Conservation (phyloP, 2,113 vertebrate species). For the Leptobrachium leishanense region DNA sequence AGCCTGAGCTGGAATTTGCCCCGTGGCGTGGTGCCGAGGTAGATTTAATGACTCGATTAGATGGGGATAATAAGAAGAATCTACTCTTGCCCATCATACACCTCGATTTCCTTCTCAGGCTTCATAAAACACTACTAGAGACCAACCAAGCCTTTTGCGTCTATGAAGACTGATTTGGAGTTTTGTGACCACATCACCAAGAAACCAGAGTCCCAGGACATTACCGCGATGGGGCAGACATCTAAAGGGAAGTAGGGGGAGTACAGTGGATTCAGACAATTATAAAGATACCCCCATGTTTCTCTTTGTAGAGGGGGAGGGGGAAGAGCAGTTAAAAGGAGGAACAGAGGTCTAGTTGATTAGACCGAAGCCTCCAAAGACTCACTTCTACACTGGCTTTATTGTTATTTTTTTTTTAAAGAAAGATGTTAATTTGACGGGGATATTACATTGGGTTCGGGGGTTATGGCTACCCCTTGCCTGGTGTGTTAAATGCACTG, state of each 20-base stretch:
- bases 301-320: slow-evolving; percentile 35
- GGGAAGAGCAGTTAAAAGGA: slow-evolving; percentile 17
- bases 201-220: slow-evolving; percentile 22
- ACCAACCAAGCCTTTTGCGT: slow-evolving; percentile 10
- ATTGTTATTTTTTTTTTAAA: slow-evolving; percentile 29
- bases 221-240: slow-evolving; percentile 3
- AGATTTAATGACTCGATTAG: slow-evolving; percentile 33
- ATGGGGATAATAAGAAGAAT: slow-evolving; percentile 1
- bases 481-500: slow-evolving; percentile 33
- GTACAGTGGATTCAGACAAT: not conserved
- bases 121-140: slow-evolving; percentile 20
- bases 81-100: slow-evolving; percentile 4
- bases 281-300: slow-evolving; percentile 25
- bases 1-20: slow-evolving; percentile 44
- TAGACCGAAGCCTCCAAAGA: slow-evolving; percentile 39
- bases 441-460: slow-evolving; percentile 1
- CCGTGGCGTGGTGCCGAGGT: slow-evolving; percentile 37
- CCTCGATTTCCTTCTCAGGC: slow-evolving; percentile 22
- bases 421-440: slow-evolving; percentile 19
- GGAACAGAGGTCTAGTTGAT: slow-evolving; percentile 31
- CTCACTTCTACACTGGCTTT: slow-evolving; percentile 46
- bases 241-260: slow-evolving; percentile 26
- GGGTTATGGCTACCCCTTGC: not conserved
- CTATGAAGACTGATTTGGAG: not conserved
- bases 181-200: slow-evolving; percentile 2